A percentile compares a stretch with the other conserved stretches of the same genome.
Conservation (phyloP, 2,113 vertebrate genomes). For the Ctenomys sociabilis region DNA sequence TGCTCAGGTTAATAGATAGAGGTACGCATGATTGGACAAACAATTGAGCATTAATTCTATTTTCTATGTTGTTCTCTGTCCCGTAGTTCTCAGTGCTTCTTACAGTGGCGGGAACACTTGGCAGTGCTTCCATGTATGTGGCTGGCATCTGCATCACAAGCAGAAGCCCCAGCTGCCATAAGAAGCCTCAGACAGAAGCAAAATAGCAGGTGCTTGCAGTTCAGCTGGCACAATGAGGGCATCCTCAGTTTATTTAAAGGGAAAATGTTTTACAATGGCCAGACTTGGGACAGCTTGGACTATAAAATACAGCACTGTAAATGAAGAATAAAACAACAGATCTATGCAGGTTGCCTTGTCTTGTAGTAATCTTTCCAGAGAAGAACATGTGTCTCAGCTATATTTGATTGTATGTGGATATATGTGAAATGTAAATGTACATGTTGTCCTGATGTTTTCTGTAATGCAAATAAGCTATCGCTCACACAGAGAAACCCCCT, state of each 20-base stretch:
- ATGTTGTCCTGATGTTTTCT: conserved; percentile 99
- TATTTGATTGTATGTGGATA: conserved; percentile 99
- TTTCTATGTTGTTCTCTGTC: no score
- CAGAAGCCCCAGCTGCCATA: conserved; percentile 98
- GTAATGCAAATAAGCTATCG: conserved; percentile 99
- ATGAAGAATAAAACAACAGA: conserved; percentile 89
- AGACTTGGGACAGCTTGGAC: conserved; percentile 88
- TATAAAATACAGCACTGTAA: conserved; percentile 89
- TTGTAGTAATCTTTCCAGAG: conserved; percentile 99
- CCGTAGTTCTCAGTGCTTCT: no score
- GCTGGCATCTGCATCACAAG: conserved; percentile 78
- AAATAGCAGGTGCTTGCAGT: conserved; percentile 98
- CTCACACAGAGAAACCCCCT: conserved; percentile 84
- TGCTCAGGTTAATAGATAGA: no score
- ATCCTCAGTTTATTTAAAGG: conserved; percentile 97
- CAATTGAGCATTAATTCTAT: no score
- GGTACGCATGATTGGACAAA: no score
- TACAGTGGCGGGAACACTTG: no score
- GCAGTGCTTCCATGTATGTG: no score
- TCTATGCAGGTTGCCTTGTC: conserved; percentile 94
- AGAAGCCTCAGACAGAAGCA: conserved; percentile 99
- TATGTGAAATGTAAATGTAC: conserved; percentile 99
- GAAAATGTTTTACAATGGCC: conserved; percentile 90
- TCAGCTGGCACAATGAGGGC: conserved; percentile 97
- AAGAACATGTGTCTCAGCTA: conserved; percentile 97